phyloP scores from a whole-genome alignment of 2,888 invertebrate genomes.

The Patella ulyssiponensis region DNA sequence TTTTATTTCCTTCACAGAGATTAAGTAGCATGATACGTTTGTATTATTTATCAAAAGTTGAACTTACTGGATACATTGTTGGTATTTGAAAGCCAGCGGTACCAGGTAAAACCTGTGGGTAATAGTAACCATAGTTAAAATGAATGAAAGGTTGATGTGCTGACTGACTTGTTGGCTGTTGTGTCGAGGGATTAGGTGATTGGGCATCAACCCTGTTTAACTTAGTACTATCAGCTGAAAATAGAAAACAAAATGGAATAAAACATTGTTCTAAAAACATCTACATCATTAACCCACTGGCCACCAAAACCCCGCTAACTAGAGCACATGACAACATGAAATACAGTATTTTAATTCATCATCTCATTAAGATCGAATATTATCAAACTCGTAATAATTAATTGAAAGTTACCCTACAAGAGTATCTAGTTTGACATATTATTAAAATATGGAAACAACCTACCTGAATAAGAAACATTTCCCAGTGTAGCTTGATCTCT shows the following conservation, averaged over 20 bases:
- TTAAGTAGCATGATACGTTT: neutral
- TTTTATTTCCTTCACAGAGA: no score
- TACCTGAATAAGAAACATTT: conserved; percentile 68
- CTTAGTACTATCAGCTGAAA: conserved; percentile 57
- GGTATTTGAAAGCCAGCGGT: conserved; percentile 72
- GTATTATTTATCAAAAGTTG: neutral
- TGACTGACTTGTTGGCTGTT: conserved; percentile 74
- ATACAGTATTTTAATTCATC: no score
- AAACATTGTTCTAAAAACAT: neutral
- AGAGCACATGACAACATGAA: no score
- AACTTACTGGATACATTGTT: conserved; percentile 66
- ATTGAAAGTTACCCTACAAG: no score
- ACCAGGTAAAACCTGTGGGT: conserved; percentile 74
- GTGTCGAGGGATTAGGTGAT: conserved; percentile 82
- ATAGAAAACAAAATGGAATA: neutral
- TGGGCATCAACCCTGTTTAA: conserved; percentile 83
- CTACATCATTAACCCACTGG: no score
- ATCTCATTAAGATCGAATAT: no score
- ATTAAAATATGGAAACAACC: conserved; percentile 18
- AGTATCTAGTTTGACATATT: neutral
- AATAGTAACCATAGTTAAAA: conserved; percentile 81
- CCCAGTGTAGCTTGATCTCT: conserved; percentile 49
- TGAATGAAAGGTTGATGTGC: conserved; percentile 78
- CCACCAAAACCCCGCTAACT: no score
- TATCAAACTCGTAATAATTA: no score